These are phyloP conservation scores for Cremastinae sp. DNA, from an alignment of 2,888 invertebrate genomes.

Conservation along the genomic window DNA sequence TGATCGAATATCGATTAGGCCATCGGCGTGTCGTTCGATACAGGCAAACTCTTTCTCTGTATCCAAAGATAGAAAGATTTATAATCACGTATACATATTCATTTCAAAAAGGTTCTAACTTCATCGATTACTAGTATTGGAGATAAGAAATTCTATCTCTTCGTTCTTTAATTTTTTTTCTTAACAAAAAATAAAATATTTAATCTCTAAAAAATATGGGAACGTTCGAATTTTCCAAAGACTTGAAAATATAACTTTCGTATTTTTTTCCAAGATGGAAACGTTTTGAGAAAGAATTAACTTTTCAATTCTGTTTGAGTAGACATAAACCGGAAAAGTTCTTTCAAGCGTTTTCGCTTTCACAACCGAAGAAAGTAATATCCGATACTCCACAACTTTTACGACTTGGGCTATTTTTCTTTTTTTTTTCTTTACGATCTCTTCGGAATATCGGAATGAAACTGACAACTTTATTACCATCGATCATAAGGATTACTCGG, in stretches of 20 bases:
- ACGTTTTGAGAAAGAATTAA: too few relatives aligned
- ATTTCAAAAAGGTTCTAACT: not conserved
- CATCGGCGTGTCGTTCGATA: constrained; percentile 49
- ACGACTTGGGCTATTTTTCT: not conserved
- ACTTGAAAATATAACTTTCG: not conserved
- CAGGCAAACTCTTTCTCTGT: too few relatives aligned
- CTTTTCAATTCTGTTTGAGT: constrained; percentile 3
- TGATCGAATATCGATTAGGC: constrained; percentile 78
- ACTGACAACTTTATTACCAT: constrained; percentile 12
- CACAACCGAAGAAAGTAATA: not conserved
- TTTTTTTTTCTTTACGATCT: constrained; percentile 17
- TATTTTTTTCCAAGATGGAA: constrained; percentile 4
- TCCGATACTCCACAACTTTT: constrained; percentile 12
- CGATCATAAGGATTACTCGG: constrained; percentile 13
- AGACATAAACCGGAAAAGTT: not conserved
- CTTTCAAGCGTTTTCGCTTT: constrained; percentile 1
- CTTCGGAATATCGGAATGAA: constrained; percentile 2
- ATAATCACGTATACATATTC: not conserved
- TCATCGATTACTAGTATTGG: too few relatives aligned
- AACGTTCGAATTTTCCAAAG: too few relatives aligned
- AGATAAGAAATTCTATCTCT: too few relatives aligned
- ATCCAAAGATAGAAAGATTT: not conserved
- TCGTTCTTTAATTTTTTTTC: too few relatives aligned
- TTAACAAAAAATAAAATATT: too few relatives aligned
- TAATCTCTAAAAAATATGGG: too few relatives aligned